Conservation (phyloP, 2,888 invertebrate genomes). For the Drosophila macrospina region DNA sequence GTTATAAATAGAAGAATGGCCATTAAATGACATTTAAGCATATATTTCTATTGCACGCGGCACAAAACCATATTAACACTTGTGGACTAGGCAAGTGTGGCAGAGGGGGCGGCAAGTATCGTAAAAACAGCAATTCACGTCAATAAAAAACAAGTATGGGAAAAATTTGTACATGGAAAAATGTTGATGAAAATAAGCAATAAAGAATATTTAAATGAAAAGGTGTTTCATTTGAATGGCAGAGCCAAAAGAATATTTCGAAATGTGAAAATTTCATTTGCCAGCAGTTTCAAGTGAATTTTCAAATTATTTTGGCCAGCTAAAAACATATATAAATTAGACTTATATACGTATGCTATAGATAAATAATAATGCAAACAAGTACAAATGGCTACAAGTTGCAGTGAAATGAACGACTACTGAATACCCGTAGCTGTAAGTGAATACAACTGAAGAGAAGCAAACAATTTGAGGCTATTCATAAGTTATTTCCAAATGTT, state of each 20-base stretch:
- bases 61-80: conserved; percentile 49
- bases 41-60: conserved; percentile 60
- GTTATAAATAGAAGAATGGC: conserved; percentile 39
- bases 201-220: conserved; percentile 36
- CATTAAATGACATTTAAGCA: conserved; percentile 54
- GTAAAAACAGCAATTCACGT: conserved; percentile 31
- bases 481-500: not conserved
- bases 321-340: conserved; percentile 33
- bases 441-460: not conserved
- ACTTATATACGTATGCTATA: conserved; percentile 21
- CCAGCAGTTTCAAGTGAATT: conserved; percentile 65
- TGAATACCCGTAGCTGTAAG: conserved; percentile 23
- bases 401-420: conserved; percentile 9
- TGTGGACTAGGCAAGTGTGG: conserved; percentile 6
- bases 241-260: conserved; percentile 45
- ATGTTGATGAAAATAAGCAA: conserved; percentile 33
- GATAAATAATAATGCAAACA: conserved; percentile 25
- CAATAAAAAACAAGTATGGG: conserved; percentile 50
- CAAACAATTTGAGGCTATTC: not conserved
- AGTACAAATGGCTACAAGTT: conserved; percentile 29
- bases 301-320: conserved; percentile 46
- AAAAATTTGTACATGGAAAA: conserved; percentile 13
- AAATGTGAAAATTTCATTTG: conserved; percentile 53
- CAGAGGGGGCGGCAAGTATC: conserved; percentile 3
- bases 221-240: conserved; percentile 77